Base-by-base conservation (phyloP, 92 coral and sea anemone species). In the Paragorgia papillata region DNA sequence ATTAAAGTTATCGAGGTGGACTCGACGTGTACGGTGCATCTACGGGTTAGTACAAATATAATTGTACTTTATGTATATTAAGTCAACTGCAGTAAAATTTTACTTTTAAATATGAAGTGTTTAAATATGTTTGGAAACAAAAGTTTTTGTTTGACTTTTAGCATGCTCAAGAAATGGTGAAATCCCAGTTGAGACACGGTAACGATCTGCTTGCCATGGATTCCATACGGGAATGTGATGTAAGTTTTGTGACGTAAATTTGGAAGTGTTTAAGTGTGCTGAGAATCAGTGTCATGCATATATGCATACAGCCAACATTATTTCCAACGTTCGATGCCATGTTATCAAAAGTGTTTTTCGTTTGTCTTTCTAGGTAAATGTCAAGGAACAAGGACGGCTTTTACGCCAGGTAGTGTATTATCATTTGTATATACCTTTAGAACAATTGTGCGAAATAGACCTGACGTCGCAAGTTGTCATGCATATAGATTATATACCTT, bases 101-200 rank as follows among this genome's bases (percentile, higher is more conserved):
- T n/a, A n/a, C n/a, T n/a, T n/a, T n/a, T n/a, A n/a, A n/a, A n/a
- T n/a, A n/a, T n/a, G n/a, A n/a, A n/a, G n/a, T n/a, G n/a, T n/a
- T n/a, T n/a, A n/a, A n/a, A n/a, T n/a, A n/a, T n/a, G n/a, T n/a
- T n/a, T n/a, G n/a, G n/a, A n/a, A n/a, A n/a, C n/a, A n/a, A 7
- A 56, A 13, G 7, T 1, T 13, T 48, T 66, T 30, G 27, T 32
- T 64, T 27, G 22, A 66, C 35, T 48, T 49, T 5, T 74, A 95
- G 99, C 91, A 85, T 27, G 99, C 99, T 0, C 95, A 89, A 53
- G 91, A 87, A 70, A 95, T 95, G 99, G 99, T 95, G 68, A 92
- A 92, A 39, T 95, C 89, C 51, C 99, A 95, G 34, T 70, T 95
- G 17, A 79, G 99, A 57, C 99, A 95, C 48, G 99, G 99, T 4